Conservation (phyloP, 2,888 invertebrate species). For the Druceiella hillmani region DNA sequence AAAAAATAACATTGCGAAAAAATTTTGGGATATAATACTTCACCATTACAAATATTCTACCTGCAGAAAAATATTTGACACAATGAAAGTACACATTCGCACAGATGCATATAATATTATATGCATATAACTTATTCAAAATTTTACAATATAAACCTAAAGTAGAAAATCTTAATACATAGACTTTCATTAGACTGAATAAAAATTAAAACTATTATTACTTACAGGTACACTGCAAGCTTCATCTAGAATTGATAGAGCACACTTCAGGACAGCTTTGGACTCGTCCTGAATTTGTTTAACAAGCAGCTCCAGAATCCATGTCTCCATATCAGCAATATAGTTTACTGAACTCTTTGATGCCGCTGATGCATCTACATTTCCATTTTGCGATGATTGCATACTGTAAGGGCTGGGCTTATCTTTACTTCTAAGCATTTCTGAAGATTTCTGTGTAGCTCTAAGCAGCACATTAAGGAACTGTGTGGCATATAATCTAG, state of each 20-base stretch:
- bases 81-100: no score
- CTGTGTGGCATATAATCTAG: conserved; percentile 80
- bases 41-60: no score
- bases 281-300: conserved; percentile 82
- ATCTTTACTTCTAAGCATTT: conserved; percentile 39
- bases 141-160: no score
- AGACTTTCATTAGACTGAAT: no score
- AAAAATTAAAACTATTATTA: no score
- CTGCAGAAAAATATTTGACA: no score
- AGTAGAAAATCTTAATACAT: no score
- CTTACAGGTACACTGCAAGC: conserved; percentile 84
- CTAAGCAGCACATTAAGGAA: conserved; percentile 83
- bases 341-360: conserved; percentile 30
- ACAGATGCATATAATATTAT: no score
- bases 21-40: no score
- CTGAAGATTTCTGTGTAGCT: conserved; percentile 52
- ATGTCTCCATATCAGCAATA: conserved; percentile 64
- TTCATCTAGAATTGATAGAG: conserved; percentile 82
- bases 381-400: conserved; percentile 24
- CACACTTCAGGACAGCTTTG: conserved; percentile 71
- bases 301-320: conserved; percentile 83
- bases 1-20: no score
- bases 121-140: no score
- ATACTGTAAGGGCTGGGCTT: conserved; percentile 38
- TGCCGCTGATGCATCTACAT: conserved; percentile 10